phyloP scores from a whole-genome alignment of 2,888 invertebrate genomes.

The Saturnia pavonia region DNA sequence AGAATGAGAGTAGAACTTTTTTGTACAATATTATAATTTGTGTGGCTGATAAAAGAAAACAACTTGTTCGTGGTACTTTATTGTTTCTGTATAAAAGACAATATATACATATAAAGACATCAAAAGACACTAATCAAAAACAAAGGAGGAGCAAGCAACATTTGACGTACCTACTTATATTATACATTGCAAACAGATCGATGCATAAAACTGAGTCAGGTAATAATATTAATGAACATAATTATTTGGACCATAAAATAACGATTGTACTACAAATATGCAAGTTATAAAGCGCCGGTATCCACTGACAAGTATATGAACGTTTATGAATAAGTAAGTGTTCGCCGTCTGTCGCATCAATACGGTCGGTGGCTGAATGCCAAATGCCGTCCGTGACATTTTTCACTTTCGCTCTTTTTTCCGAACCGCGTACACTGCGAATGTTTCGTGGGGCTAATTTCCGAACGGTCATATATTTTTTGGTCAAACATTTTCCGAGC shows the following conservation, averaged over 20 bases:
- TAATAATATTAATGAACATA: conserved; percentile 40
- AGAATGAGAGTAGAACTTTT: neutral
- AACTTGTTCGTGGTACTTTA: neutral
- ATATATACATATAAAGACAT: conserved; percentile 29
- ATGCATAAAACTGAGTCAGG: conserved; percentile 22
- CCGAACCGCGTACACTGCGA: conserved; percentile 20
- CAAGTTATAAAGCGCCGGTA: conserved; percentile 42
- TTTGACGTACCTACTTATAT: conserved; percentile 11
- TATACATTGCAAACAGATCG: neutral
- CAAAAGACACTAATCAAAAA: conserved; percentile 31
- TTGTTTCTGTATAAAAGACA: neutral
- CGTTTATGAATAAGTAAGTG: conserved; percentile 78
- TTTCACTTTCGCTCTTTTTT: conserved; percentile 73
- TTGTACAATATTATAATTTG: no score
- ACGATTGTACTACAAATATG: conserved; percentile 53
- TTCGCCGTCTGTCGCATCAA: conserved; percentile 76
- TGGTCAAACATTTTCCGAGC: conserved; percentile 22
- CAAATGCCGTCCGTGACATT: conserved; percentile 76
- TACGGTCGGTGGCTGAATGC: conserved; percentile 71
- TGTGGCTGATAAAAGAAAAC: no score
- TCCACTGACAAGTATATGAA: conserved; percentile 72
- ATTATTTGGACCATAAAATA: conserved; percentile 59
- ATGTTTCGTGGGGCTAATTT: conserved; percentile 64
- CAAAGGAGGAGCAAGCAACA: conserved; percentile 19
- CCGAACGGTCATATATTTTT: conserved; percentile 31